Conservation (phyloP, 2,888 invertebrate genomes). For the Plebejus argus region DNA sequence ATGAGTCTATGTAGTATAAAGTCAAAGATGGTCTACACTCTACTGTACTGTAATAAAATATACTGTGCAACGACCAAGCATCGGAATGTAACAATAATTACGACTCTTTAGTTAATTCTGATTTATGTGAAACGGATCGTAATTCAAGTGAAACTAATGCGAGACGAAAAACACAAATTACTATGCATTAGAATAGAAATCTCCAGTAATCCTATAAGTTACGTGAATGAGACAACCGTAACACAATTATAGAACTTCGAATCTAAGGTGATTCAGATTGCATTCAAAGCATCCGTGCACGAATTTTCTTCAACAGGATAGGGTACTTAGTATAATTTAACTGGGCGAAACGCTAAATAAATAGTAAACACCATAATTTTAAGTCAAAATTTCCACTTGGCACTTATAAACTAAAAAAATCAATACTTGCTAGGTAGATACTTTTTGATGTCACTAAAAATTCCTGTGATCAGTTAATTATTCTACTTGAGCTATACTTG, state of each 20-base stretch:
- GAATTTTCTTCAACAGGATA: too few relatives aligned
- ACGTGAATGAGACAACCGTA: neutral
- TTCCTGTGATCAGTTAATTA: neutral
- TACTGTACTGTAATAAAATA: neutral
- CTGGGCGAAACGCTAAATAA: too few relatives aligned
- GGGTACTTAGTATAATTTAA: too few relatives aligned
- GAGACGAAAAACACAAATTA: constrained; percentile 1
- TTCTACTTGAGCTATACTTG: neutral
- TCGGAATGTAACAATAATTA: neutral
- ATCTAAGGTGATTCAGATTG: too few relatives aligned
- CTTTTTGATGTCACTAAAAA: too few relatives aligned
- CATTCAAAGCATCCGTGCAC: too few relatives aligned
- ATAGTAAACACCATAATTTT: too few relatives aligned
- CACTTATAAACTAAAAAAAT: too few relatives aligned
- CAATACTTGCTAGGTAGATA: too few relatives aligned
- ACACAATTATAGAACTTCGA: neutral
- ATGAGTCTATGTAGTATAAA: too few relatives aligned
- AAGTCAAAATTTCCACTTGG: too few relatives aligned
- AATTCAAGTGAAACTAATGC: neutral
- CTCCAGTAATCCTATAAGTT: neutral
- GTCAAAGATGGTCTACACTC: too few relatives aligned
- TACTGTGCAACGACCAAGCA: neutral
- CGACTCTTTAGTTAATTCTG: neutral
- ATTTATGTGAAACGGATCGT: neutral
- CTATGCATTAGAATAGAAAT: neutral